Base-by-base conservation (phyloP, 2,888 invertebrate species). In the Argyresthia goedartella region DNA sequence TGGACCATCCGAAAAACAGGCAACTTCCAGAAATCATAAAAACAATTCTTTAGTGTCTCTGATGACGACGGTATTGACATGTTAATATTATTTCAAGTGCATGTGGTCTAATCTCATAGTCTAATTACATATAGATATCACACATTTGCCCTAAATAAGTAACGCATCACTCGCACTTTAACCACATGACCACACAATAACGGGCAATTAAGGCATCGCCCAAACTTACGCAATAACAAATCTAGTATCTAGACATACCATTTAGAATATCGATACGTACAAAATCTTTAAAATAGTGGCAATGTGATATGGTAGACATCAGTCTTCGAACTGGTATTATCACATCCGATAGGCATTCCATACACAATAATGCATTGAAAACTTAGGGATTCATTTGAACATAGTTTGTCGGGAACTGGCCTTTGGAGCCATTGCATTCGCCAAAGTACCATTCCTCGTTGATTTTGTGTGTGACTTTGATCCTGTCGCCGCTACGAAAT, bases 391-490 rank as follows among this genome's bases (percentile, higher is more conserved):
- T 71, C 67, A 85, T 76, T 73, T 92, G 90, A 55, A 94, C 91
- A 74, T 92, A 94, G 81, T 92, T 93, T 34, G 89, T 87, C 52
- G 95, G 95, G 77, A 95, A 95, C 71, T 94, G 93, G 58, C 95
- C 95, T 66, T 79, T 89, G 56, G 79, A 75, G 36, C 90, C 91
- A 54, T 89, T 86, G 59, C 89, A 89, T 69, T 92, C 91, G 13
- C 95, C 95, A 66, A 89, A 92, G 54, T 93, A 88, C 95, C 95
- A 95, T 62, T 94, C 92, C 50, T 91, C 88, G 63, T 92, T 92
- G 60, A 94, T 87, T 78, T 89, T 90, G 59, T 90, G 89, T 44
- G 91, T 79, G 52, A 95, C 89, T 50, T 76, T 88, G 49, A 95
- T 89, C 55, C 86, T 66, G 56, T 81, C 81, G 8, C 82, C 85